Evolutionary conservation across 2,113 vertebrate genomes (phyloP), one percentile per base, ranked within the genome.

Genomic region (Gadus macrocephalus): DNA sequence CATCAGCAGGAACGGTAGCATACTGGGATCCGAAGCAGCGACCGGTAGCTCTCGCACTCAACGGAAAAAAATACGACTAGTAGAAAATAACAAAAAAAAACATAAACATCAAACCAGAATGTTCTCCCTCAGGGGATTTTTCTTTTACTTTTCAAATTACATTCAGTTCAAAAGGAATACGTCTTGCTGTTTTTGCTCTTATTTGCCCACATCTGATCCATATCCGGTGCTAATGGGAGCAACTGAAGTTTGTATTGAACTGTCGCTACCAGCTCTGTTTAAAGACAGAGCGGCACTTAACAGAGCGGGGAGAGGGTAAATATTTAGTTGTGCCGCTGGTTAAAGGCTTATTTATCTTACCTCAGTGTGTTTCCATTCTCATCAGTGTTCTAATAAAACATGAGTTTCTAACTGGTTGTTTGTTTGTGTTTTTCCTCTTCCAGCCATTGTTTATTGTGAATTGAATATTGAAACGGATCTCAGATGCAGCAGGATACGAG

Each of bases 311-410:
- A 35, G 53, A 16, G 84, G 85, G 80, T 89, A 75, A 86, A 79
- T 86, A 83, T 88, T 86, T 89, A 83, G 81, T 90, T 84, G 77
- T 77, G 80, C 73, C 63, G 53, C 77, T 77, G 80, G 85, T 84
- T 86, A 55, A 82, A 75, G 93, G 92, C 92, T 89, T 92, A 92
- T 94, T 94, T 92, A 88, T 91, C 89, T 95, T 96, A 96, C 95
- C 96, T 96, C 95, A 93, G 91, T 91, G 94, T 96, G 94, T 95
- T 95, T 92, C 92, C 88, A 91, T 93, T 93, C 93, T 87, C 83
- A 91, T 93, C 91, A 86, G 92, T 96, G 94, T 96, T 96, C 93
- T 91, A 95, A 96, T 96, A 95, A 97, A 97, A 92, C 89, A 83
- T 86, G 70, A 70, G 53, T 91, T 92, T 93, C 74, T 92, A 91